Evolutionary conservation across 2,888 invertebrate genomes (phyloP), one percentile per base, ranked within the genome.

Genomic region (Ptilodon capucinus): DNA sequence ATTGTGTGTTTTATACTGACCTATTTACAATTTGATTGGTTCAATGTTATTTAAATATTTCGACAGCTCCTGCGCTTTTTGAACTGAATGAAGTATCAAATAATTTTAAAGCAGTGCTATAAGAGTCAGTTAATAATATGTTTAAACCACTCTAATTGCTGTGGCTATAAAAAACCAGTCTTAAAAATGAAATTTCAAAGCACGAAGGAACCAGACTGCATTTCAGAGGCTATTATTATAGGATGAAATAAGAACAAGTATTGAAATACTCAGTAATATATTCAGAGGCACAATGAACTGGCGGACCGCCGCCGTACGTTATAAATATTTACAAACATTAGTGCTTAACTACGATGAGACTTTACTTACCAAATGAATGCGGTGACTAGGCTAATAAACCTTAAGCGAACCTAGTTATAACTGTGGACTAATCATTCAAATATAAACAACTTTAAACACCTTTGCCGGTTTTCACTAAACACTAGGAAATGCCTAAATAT

Each of bases 221-320:
- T n/a, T n/a, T n/a, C n/a, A n/a, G n/a, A n/a, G n/a, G n/a, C n/a
- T n/a, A n/a, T n/a, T n/a, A n/a, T n/a, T n/a, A n/a, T n/a, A n/a
- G n/a, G 8, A 8, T 30, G 17, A 43, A 53, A 50, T 47, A 51
- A 48, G 23, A 38, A 56, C 38, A 51, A 54, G 28, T 47, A 34
- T 64, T 72, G 65, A 76, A 81, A 78, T 82, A 81, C 78, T 81
- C 77, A 76, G 57, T 70, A 58, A 68, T 79, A 74, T 78, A 81
- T 83, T 86, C 88, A 84, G 88, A 89, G 89, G 89, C 89, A 89
- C 89, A 87, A 88, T 80, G 74, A 86, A 75, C 77, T 78, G 81
- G 79, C 76, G 71, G 57, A 54, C 57, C 16, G 54, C 79, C 81
- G 71, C 71, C 77, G 57, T 70, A 76, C 61, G 40, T 57, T 62